A percentile compares a stretch with the other conserved stretches of the same genome.
phyloP scores from a whole-genome alignment of 53 echinoderm and acorn worm species.

The Mesocentrotus franciscanus region DNA sequence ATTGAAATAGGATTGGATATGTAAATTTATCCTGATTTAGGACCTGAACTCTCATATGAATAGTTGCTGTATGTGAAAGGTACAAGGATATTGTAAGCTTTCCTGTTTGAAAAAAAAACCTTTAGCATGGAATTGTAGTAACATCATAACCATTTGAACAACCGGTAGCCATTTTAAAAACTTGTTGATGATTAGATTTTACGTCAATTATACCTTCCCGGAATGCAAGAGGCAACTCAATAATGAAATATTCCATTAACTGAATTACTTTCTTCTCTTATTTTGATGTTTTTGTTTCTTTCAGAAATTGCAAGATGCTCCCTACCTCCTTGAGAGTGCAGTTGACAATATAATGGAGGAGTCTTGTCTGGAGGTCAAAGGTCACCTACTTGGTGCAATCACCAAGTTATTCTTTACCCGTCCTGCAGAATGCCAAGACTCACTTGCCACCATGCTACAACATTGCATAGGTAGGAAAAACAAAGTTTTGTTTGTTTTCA shows the following conservation, averaged over 20 bases:
- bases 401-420: slow-evolving; percentile 89
- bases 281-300: not conserved
- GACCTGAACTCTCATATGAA: too few relatives aligned
- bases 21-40: too few relatives aligned
- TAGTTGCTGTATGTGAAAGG: too few relatives aligned
- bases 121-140: too few relatives aligned
- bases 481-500: not conserved
- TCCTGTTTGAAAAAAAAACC: too few relatives aligned
- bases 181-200: too few relatives aligned
- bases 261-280: not conserved
- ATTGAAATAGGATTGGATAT: too few relatives aligned
- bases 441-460: slow-evolving; percentile 90
- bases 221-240: not conserved
- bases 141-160: too few relatives aligned
- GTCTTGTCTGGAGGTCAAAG: slow-evolving; percentile 65
- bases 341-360: slow-evolving; percentile 88
- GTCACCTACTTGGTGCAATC: slow-evolving; percentile 78
- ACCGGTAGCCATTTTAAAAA: too few relatives aligned
- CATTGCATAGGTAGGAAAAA: slow-evolving; percentile 75
- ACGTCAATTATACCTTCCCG: too few relatives aligned
- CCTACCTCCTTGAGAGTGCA: slow-evolving; percentile 87
- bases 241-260: not conserved
- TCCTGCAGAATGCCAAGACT: slow-evolving; percentile 96
- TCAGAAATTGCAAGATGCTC: slow-evolving; percentile 81
- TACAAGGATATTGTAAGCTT: too few relatives aligned